Evolutionary conservation across 2,113 vertebrate species (phyloP).

Genomic region (Gila orcuttii): DNA sequence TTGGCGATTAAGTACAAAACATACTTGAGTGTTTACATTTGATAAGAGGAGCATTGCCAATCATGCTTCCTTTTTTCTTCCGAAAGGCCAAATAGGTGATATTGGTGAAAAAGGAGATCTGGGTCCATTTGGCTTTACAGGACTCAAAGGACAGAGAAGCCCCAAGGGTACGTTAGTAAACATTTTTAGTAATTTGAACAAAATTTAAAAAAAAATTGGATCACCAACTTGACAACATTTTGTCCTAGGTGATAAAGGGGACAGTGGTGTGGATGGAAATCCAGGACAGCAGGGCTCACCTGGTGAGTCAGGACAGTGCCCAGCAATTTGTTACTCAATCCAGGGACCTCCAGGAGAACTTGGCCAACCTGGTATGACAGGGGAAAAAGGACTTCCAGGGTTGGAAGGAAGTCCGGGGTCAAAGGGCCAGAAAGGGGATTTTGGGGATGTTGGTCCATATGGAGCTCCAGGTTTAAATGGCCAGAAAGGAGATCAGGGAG

Average conservation of each 20-base stretch:
- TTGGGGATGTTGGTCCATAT: constrained; percentile 62
- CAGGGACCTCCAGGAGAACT: constrained; percentile 62
- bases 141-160: constrained; percentile 67
- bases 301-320: constrained; percentile 70
- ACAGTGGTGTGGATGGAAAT: constrained; percentile 60
- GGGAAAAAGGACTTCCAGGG: constrained; percentile 70
- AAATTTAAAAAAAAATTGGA: not conserved
- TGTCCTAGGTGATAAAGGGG: constrained; percentile 75
- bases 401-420: constrained; percentile 56
- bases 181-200: not conserved
- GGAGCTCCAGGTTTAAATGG: constrained; percentile 65
- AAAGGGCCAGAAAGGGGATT: constrained; percentile 63
- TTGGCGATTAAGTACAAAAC: no score
- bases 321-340: constrained; percentile 59
- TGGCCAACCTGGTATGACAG: constrained; percentile 65
- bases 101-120: constrained; percentile 62
- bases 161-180: constrained; percentile 70
- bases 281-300: constrained; percentile 64
- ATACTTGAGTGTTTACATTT: not conserved
- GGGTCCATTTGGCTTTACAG: constrained; percentile 60
- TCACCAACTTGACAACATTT: not conserved
- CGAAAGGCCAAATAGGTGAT: constrained; percentile 74
- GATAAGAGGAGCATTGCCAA: not conserved
- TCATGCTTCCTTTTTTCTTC: not conserved
- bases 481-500: constrained; percentile 68